A percentile compares a stretch with the other conserved stretches of the same genome.
Evolutionary conservation across 2,888 invertebrate genomes (phyloP).

Genomic region (Chymomyza amoena): DNA sequence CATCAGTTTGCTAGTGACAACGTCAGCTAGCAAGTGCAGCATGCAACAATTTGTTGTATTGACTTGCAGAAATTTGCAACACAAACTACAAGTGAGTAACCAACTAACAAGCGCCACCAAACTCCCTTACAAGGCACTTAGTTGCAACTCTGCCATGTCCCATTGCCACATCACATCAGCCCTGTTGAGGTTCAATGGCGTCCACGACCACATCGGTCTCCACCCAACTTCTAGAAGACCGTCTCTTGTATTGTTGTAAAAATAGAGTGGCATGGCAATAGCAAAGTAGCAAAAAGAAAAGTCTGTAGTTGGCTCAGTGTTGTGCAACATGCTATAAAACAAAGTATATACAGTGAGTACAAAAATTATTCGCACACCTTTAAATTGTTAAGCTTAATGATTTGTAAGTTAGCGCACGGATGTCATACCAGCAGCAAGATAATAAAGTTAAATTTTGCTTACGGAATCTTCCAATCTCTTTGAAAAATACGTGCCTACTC

Average conservation of each 20-base stretch:
- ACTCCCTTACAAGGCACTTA: constrained; percentile 54
- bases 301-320: not conserved
- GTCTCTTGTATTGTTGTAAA: constrained; percentile 68
- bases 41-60: not conserved
- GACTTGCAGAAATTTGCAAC: not conserved
- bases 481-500: too few species aligned
- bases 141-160: constrained; percentile 53
- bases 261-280: constrained; percentile 53
- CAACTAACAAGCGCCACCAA: constrained; percentile 43
- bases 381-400: too few species aligned
- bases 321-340: not conserved
- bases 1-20: constrained; percentile 55
- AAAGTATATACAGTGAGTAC: not conserved
- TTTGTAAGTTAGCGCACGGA: too few species aligned
- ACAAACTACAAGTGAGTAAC: not conserved
- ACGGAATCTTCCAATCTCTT: too few species aligned
- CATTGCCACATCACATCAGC: not conserved
- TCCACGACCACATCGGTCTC: not conserved
- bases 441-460: too few species aligned
- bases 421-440: too few species aligned
- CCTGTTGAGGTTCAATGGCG: constrained; percentile 56
- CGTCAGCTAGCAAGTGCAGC: constrained; percentile 31
- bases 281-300: constrained; percentile 19
- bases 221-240: constrained; percentile 37
- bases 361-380: too few species aligned